Conservation (phyloP, 2,797 vertebrate species). For the Acanthopagrus latus region DNA sequence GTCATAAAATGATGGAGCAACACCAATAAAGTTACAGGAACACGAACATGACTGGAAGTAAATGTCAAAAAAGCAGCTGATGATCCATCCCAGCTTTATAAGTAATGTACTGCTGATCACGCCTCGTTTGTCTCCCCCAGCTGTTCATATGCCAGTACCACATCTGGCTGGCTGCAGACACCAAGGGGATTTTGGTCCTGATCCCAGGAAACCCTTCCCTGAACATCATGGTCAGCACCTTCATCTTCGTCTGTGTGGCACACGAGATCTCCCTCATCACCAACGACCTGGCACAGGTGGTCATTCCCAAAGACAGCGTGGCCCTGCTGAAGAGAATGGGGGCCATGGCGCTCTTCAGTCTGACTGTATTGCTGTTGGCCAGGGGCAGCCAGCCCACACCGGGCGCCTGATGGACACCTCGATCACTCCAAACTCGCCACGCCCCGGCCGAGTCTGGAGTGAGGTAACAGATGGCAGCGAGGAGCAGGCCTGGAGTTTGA, state of each 20-base stretch:
- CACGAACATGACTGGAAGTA: background rate
- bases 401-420: constrained; percentile 60
- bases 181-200: constrained; percentile 95
- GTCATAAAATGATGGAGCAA: background rate
- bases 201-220: constrained; percentile 94
- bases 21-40: background rate
- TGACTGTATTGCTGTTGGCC: constrained; percentile 86
- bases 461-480: constrained; percentile 21
- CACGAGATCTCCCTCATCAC: constrained; percentile 98
- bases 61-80: background rate
- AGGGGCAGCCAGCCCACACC: constrained; percentile 79
- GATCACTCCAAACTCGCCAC: background rate
- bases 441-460: constrained; percentile 10
- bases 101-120: background rate
- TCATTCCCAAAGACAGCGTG: constrained; percentile 94
- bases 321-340: constrained; percentile 91
- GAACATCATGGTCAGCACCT: constrained; percentile 96
- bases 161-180: constrained; percentile 98
- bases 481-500: constrained; percentile 31
- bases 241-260: constrained; percentile 98
- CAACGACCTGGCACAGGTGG: constrained; percentile 94
- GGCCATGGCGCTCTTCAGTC: constrained; percentile 84
- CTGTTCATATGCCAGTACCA: constrained; percentile 99
- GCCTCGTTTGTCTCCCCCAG: constrained; percentile 79
- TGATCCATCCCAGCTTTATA: background rate